Evolutionary conservation across 2,888 invertebrate genomes (phyloP).

Genomic region (Agriotes lineatus): DNA sequence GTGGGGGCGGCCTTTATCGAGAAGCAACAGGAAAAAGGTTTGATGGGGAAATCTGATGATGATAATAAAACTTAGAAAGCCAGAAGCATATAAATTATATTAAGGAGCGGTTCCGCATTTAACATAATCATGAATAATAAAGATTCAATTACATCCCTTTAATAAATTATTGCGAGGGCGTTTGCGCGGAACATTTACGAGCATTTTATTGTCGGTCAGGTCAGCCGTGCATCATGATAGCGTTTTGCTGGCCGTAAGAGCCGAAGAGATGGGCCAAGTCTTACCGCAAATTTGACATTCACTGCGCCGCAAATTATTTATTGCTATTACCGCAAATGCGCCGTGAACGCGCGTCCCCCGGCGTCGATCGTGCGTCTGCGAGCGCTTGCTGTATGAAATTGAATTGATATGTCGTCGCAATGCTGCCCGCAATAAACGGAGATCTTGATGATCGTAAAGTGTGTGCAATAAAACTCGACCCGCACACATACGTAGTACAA

Average conservation of each 20-base stretch:
- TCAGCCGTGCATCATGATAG: slow-evolving; percentile 44
- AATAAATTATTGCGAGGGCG: slow-evolving; percentile 56
- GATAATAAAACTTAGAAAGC: slow-evolving; percentile 18
- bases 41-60: slow-evolving; percentile 13
- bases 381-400: slow-evolving; percentile 54
- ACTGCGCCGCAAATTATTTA: slow-evolving; percentile 46
- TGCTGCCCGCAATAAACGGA: slow-evolving; percentile 57
- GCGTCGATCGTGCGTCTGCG: slow-evolving; percentile 29
- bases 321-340: slow-evolving; percentile 41
- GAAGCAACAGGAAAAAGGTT: not conserved
- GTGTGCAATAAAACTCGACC: slow-evolving; percentile 59
- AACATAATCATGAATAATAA: slow-evolving; percentile 56
- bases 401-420: slow-evolving; percentile 61
- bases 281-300: slow-evolving; percentile 50
- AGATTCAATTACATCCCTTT: slow-evolving; percentile 55
- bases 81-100: slow-evolving; percentile 30
- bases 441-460: slow-evolving; percentile 64
- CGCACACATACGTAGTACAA: slow-evolving; percentile 52
- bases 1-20: not conserved
- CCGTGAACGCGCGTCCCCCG: slow-evolving; percentile 36
- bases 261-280: slow-evolving; percentile 39
- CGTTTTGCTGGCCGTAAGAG: slow-evolving; percentile 29
- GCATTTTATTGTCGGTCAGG: slow-evolving; percentile 50
- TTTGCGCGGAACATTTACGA: slow-evolving; percentile 49
- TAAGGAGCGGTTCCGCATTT: slow-evolving; percentile 34